These are phyloP conservation scores for Schizothorax lantsangensis DNA, from an alignment of 2,797 vertebrate genomes.

Conservation along the genomic window DNA sequence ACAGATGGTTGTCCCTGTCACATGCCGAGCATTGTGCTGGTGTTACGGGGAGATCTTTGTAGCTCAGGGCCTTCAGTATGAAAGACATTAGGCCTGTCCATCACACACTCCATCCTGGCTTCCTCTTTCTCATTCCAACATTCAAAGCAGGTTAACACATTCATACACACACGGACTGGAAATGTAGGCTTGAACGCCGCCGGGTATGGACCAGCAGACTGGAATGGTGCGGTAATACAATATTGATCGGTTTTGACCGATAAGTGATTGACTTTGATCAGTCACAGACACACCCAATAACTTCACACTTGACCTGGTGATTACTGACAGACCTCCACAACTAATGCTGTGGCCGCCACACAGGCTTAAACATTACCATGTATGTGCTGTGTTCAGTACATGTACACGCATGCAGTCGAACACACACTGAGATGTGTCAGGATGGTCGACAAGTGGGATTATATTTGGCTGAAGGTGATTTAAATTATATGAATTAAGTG, in stretches of 20 bases:
- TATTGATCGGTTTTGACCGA: conserved; percentile 69
- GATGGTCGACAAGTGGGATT: background rate
- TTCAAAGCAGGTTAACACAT: conserved; percentile 35
- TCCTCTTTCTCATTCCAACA: conserved; percentile 70
- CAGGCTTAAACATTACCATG: conserved; percentile 54
- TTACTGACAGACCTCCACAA: conserved; percentile 57
- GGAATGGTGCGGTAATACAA: conserved; percentile 66
- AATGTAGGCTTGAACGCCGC: conserved; percentile 63
- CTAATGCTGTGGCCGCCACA: conserved; percentile 66
- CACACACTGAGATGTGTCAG: background rate
- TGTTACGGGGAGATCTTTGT: conserved; percentile 76
- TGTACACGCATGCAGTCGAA: background rate
- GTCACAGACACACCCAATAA: conserved; percentile 65
- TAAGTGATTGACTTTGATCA: conserved; percentile 73
- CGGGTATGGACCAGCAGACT: conserved; percentile 52
- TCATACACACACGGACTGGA: conserved; percentile 2
- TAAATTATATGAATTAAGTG: background rate
- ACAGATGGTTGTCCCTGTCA: conserved; percentile 78
- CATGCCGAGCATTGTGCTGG: conserved; percentile 62
- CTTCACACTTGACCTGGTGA: conserved; percentile 75
- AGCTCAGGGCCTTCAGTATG: conserved; percentile 73
- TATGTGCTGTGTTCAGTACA: background rate
- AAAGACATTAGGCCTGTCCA: conserved; percentile 80
- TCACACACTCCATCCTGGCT: conserved; percentile 78
- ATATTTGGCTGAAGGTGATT: background rate